Evolutionary conservation across 2,797 vertebrate genomes (phyloP), one percentile per base, ranked within the genome.

Genomic region (Gambelia wislizenii): DNA sequence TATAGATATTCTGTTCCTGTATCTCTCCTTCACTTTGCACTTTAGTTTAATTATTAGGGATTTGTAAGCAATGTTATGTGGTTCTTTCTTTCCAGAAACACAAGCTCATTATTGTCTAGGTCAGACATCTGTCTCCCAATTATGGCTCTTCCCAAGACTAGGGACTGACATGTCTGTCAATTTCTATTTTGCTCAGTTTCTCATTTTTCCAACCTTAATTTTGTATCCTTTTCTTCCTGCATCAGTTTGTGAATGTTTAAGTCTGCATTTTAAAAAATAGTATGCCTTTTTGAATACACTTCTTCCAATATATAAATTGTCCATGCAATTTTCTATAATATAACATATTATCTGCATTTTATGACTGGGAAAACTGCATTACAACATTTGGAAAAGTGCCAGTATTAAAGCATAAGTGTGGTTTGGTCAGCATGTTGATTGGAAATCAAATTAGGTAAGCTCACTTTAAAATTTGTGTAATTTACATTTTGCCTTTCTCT

Each of bases 41-140:
- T 95, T 95, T 88, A 92, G 42, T 93, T 93, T 94, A 94, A 91
- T 93, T 86, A 70, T 61, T 75, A 89, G 83, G 52, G 75, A 82
- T 87, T 10, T 90, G 92, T 91, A 81, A 91, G 89, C 67, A 74
- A 84, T 49, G 64, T 89, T 91, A 83, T 93, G 54, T 39, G 70
- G 25, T 70, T 89, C 79, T 54, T 84, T 42, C 33, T 91, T 90
- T 36, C 22, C 12, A 44, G 87, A 82, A 76, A 93, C 22, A 94
- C 56, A 95, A 92, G 59, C 74, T 92, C n/a, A 12, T 47, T 93
- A 83, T 91, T 94, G 88, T 92, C 27, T 88, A 75, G 49, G 85
- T 86, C 83, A 91, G 87, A 83, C 88, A 52, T 87, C 87, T 92
- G 91, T 90, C 61, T 91, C 89, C 80, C 69, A 87, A 36, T 80